Conservation (phyloP, 2,113 vertebrate species). For the Tauraco erythrolophus region DNA sequence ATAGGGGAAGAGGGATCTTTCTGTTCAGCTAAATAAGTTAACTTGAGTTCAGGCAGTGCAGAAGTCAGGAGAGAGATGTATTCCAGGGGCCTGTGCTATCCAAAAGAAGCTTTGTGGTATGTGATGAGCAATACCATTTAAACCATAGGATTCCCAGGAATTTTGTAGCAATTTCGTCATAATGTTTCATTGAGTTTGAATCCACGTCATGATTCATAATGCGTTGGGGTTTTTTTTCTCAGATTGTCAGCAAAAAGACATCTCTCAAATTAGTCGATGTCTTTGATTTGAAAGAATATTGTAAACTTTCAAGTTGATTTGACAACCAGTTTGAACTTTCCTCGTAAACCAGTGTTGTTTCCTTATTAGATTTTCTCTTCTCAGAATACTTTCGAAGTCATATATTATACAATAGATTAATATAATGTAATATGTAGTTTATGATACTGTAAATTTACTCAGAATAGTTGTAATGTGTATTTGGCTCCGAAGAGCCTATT, state of each 20-base stretch:
- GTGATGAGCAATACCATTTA: neutral
- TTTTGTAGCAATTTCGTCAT: neutral
- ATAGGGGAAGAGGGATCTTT: neutral
- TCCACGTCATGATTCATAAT: neutral
- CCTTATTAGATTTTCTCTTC: neutral
- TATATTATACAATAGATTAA: neutral
- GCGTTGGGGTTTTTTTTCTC: neutral
- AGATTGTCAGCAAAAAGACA: neutral
- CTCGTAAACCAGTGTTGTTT: neutral
- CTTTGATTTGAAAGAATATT: neutral
- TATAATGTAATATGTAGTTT: neutral
- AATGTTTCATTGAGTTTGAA: neutral
- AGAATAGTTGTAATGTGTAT: neutral
- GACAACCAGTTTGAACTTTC: neutral
- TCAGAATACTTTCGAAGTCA: neutral
- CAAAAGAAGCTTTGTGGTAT: neutral
- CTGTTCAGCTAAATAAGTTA: neutral
- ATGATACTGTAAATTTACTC: neutral
- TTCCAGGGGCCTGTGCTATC: neutral
- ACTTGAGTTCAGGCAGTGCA: neutral
- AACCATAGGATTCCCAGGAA: neutral
- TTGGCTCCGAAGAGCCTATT: neutral
- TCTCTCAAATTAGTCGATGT: neutral
- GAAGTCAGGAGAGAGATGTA: neutral
- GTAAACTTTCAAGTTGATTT: neutral